Evolutionary conservation across 2,113 vertebrate species (phyloP).

Genomic region (Gracilinanus agilis): DNA sequence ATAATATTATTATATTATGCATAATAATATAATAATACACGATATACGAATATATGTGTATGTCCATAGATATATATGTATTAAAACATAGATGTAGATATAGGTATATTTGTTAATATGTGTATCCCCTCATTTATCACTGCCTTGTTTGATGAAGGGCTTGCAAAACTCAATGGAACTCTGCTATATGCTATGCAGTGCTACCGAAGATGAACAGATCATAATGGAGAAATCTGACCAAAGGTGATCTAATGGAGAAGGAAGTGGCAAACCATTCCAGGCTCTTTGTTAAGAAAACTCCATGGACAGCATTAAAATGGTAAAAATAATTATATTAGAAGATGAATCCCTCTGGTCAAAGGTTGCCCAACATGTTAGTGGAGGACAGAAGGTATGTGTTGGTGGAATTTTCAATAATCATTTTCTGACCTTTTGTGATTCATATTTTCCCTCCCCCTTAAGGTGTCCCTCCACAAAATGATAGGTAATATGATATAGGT

Average conservation of each 20-base stretch:
- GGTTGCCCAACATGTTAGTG: neutral
- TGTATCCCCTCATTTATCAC: neutral
- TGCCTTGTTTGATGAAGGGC: neutral
- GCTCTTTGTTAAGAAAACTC: too few species aligned
- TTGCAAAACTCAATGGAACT: neutral
- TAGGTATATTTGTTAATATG: neutral
- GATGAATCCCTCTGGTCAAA: neutral
- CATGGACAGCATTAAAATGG: too few species aligned
- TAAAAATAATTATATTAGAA: neutral
- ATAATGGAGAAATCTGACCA: neutral
- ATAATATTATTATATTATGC: too few species aligned
- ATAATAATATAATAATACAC: too few species aligned
- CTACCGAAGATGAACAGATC: neutral
- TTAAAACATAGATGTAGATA: neutral
- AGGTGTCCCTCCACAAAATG: too few species aligned
- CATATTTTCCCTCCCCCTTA: too few species aligned
- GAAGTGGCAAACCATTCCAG: neutral
- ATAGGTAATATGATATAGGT: too few species aligned
- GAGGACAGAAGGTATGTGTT: neutral
- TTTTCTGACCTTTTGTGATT: too few species aligned
- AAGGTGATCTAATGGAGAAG: neutral
- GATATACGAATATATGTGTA: too few species aligned
- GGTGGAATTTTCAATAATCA: too few species aligned
- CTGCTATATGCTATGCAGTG: neutral
- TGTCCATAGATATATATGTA: too few species aligned